Percentiles rank a stretch among this genome's conserved stretches.
phyloP scores from a whole-genome alignment of 2,888 invertebrate species.

The Himalopsyche kuldschensis region DNA sequence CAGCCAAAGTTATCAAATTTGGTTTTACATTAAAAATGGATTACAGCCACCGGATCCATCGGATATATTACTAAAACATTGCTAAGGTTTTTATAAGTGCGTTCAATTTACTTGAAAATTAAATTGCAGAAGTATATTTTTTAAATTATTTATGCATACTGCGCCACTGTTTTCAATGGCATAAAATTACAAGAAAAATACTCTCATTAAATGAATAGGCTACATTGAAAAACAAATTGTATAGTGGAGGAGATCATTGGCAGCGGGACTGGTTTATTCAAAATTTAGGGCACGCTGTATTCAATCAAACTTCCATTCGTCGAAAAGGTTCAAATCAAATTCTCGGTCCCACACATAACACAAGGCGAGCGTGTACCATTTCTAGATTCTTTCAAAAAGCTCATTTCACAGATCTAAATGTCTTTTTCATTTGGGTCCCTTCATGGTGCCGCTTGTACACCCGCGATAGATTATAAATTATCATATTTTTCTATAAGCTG shows the following conservation, averaged over 20 bases:
- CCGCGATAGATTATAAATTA: slow-evolving; percentile 11
- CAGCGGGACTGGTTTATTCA: neutral
- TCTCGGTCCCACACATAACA: neutral
- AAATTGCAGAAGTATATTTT: too few species aligned
- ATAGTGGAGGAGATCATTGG: neutral
- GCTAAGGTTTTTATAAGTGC: too few species aligned
- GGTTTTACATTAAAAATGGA: too few species aligned
- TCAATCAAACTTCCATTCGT: neutral
- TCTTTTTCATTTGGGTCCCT: neutral
- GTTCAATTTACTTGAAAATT: too few species aligned
- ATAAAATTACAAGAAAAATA: neutral
- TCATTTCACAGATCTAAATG: neutral
- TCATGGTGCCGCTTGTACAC: neutral
- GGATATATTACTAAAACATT: too few species aligned
- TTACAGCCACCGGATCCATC: too few species aligned
- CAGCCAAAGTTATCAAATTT: too few species aligned
- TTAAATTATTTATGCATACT: too few species aligned
- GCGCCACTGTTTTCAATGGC: neutral
- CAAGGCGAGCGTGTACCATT: neutral
- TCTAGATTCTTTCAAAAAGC: neutral
- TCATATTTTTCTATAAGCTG: slow-evolving; percentile 14
- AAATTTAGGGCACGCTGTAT: neutral
- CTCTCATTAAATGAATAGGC: neutral
- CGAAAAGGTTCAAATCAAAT: neutral
- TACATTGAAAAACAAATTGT: neutral